Conservation (phyloP, 2,888 invertebrate genomes). For the Cordilura impudica region DNA sequence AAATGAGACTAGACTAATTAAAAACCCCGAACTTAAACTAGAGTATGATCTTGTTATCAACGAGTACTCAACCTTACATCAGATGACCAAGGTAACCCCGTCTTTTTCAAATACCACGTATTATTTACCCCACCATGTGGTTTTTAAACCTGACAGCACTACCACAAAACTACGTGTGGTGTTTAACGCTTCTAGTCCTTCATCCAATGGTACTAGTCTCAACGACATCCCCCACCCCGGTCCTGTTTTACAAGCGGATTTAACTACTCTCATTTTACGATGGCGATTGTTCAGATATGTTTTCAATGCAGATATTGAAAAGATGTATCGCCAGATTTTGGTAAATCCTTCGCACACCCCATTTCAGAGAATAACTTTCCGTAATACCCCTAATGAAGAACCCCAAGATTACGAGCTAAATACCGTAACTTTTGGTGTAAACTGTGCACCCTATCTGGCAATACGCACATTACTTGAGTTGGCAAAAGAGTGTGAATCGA, state of each 20-base stretch:
- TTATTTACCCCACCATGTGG: conserved; percentile 19
- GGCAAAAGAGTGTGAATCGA: neutral
- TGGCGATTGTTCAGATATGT: no score
- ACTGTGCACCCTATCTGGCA: neutral
- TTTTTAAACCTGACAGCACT: neutral
- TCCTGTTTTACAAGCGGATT: no score
- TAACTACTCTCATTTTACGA: no score
- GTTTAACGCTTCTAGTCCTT: no score
- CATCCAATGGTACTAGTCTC: no score
- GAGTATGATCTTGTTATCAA: conserved; percentile 9
- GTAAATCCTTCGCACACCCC: neutral
- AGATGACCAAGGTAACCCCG: neutral
- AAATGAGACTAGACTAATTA: no score
- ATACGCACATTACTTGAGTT: neutral
- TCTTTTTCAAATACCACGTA: neutral
- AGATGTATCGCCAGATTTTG: neutral
- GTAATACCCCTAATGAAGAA: neutral
- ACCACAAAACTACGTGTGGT: neutral
- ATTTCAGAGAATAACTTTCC: neutral
- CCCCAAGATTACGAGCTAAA: no score
- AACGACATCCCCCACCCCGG: no score
- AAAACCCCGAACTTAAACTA: no score
- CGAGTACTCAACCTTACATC: neutral
- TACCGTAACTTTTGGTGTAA: no score
- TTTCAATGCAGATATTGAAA: neutral